Base-by-base conservation (phyloP, 1,140 invertebrate genomes). In the Popillia japonica region DNA sequence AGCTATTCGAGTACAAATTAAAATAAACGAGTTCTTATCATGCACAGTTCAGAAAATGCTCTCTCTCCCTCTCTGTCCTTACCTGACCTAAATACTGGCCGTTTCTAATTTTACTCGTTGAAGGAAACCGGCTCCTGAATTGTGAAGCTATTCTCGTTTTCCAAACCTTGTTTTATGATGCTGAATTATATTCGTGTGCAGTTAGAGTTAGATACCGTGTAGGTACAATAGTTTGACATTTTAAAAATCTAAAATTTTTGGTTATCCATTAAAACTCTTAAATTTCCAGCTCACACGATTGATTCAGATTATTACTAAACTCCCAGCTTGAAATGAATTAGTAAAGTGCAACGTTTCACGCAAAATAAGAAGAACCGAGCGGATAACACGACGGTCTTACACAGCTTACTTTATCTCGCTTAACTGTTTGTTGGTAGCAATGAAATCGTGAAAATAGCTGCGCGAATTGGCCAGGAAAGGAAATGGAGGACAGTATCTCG, bases 71-170 rank as follows among this genome's bases (percentile, higher is more conserved):
- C 68, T 20, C 6, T 10, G 68, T 72, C 61, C 20, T 9, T 20
- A 68, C 20, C 61, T 68, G 61, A 68, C 61, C 61, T 68, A 68
- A 68, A 68, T 68, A 68, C 61, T n/a, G 61, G 6, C 27, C 61
- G 27, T 23, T 68, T 68, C 27, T 68, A 68, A 68, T 34, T 68
- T 68, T 68, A 68, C 20, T 68, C 61, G 61, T 23, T 23, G 20
- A 68, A 68, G 61, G 20, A 68, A n/a, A 68, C 3, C 72, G 27
- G 17, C 41, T 44, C n/a, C 40, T 11, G 8, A 74, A 74, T 6
- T 42, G 40, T n/a, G 40, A 3, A 40, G 17, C 11, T 40, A 17
- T 74, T 44, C 17, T 74, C 72, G 40, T 74, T 23, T 42, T 9
- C 10, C 3, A 42, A 40, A 74, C 41, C 40, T 74, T 42, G 40